phyloP scores from a whole-genome alignment of 2,888 invertebrate genomes.

The Megaustenia siamemsis region DNA sequence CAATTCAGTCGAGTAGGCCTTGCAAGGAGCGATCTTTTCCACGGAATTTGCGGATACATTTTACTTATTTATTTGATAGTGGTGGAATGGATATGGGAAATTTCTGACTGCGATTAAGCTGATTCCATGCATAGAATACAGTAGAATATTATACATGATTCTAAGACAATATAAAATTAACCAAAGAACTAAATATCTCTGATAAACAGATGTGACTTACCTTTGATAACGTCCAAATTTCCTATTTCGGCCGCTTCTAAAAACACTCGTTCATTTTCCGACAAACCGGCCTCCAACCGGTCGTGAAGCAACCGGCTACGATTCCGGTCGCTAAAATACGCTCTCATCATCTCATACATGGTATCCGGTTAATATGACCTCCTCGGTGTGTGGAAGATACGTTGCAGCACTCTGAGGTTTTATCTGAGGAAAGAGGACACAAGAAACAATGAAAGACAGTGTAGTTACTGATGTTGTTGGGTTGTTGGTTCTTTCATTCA shows the following conservation, averaged over 20 bases:
- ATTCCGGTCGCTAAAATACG: conserved; percentile 56
- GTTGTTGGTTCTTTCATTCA: neutral
- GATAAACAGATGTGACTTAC: conserved; percentile 2
- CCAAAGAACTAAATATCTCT: too few relatives aligned
- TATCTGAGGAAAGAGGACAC: neutral
- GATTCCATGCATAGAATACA: neutral
- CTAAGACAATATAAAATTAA: too few relatives aligned
- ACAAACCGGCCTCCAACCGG: conserved; percentile 62
- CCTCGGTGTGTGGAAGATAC: neutral
- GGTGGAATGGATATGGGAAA: too few relatives aligned
- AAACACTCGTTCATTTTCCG: conserved; percentile 63
- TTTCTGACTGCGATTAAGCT: too few relatives aligned
- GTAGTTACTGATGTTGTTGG: neutral
- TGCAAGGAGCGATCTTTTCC: too few relatives aligned
- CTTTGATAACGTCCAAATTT: conserved; percentile 63
- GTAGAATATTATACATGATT: too few relatives aligned
- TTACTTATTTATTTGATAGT: too few relatives aligned
- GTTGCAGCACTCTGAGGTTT: neutral
- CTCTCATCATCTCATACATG: conserved; percentile 58
- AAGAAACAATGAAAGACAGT: neutral
- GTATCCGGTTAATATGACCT: neutral
- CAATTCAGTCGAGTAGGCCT: too few relatives aligned
- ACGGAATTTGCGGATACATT: too few relatives aligned
- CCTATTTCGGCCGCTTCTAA: conserved; percentile 66
- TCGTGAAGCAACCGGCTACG: conserved; percentile 61